Conservation (phyloP, 2,113 vertebrate species). For the Leptobrachium leishanense region DNA sequence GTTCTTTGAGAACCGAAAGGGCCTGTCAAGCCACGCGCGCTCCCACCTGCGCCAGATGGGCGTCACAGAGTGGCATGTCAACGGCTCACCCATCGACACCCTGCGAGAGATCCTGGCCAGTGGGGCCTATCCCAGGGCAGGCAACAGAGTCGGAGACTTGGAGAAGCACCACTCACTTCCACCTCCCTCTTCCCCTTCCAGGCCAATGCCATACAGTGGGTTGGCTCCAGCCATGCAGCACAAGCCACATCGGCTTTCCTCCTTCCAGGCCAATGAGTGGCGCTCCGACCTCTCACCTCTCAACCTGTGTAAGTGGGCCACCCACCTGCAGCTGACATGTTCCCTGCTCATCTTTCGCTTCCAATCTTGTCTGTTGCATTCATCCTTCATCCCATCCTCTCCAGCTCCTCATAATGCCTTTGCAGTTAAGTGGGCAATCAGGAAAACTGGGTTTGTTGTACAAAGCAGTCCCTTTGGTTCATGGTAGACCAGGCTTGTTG, state of each 20-base stretch:
- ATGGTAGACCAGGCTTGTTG: too few species aligned
- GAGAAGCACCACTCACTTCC: conserved; percentile 46
- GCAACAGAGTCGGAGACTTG: conserved; percentile 44
- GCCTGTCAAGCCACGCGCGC: conserved; percentile 89
- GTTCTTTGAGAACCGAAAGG: conserved; percentile 94
- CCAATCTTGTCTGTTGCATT: conserved; percentile 32
- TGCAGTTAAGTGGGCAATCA: not conserved
- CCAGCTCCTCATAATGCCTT: not conserved
- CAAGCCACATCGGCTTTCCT: conserved; percentile 48
- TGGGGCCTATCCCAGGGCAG: conserved; percentile 34
- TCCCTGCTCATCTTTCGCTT: conserved; percentile 37
- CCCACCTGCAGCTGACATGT: conserved; percentile 19
- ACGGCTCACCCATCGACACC: conserved; percentile 92
- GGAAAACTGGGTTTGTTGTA: not conserved
- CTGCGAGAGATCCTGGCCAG: conserved; percentile 75
- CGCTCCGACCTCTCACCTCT: conserved; percentile 71
- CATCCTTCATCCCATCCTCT: conserved; percentile 14
- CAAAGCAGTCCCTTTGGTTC: too few species aligned
- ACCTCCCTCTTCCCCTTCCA: conserved; percentile 42
- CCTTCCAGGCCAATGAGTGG: conserved; percentile 52
- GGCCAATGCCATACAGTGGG: conserved; percentile 33
- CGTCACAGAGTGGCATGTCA: conserved; percentile 93
- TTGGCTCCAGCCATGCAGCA: conserved; percentile 45
- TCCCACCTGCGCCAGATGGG: conserved; percentile 95
- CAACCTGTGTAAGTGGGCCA: conserved; percentile 61